These are phyloP conservation scores for Orussus abietinus DNA, from an alignment of 1,140 invertebrate species.

Conservation along the genomic window DNA sequence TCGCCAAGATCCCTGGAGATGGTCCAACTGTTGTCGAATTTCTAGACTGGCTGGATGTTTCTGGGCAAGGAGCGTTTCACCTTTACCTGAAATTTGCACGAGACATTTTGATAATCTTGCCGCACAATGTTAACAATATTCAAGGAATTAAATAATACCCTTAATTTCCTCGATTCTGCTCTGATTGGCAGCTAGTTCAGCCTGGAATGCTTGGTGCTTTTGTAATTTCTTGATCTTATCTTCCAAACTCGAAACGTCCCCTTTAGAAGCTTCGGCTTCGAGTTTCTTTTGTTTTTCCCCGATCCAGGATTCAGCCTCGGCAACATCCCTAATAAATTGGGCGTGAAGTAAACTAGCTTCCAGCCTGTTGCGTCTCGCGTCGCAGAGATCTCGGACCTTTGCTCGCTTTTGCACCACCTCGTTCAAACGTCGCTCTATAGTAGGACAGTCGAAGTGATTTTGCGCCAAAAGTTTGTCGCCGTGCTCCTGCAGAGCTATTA, in stretches of 20 bases:
- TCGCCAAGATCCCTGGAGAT: conserved; percentile 74
- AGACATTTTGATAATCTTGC: conserved; percentile 10
- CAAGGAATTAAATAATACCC: conserved; percentile 41
- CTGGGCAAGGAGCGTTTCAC: conserved; percentile 63
- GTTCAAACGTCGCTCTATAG: conserved; percentile 70
- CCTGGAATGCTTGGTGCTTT: conserved; percentile 96
- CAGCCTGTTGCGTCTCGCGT: conserved; percentile 61
- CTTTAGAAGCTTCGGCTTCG: conserved; percentile 66
- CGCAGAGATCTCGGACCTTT: conserved; percentile 67
- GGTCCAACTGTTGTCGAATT: conserved; percentile 68
- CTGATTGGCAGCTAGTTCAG: conserved; percentile 87
- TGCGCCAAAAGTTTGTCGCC: conserved; percentile 84
- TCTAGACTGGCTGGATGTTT: conserved; percentile 69
- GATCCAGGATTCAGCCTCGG: conserved; percentile 88
- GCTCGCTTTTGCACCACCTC: conserved; percentile 69
- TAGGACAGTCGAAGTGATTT: conserved; percentile 90
- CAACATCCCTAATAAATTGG: conserved; percentile 86
- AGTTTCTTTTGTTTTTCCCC: conserved; percentile 89
- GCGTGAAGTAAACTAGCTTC: conserved; percentile 80
- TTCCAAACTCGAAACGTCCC: conserved; percentile 72
- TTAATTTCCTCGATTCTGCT: conserved; percentile 81
- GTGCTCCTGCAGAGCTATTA: conserved; percentile 78
- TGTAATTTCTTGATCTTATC: conserved; percentile 95
- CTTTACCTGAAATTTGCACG: conserved; percentile 51
- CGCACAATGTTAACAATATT: too few species aligned